Evolutionary conservation across 2,888 invertebrate genomes (phyloP).

Genomic region (Ceratothoa steindachneri): DNA sequence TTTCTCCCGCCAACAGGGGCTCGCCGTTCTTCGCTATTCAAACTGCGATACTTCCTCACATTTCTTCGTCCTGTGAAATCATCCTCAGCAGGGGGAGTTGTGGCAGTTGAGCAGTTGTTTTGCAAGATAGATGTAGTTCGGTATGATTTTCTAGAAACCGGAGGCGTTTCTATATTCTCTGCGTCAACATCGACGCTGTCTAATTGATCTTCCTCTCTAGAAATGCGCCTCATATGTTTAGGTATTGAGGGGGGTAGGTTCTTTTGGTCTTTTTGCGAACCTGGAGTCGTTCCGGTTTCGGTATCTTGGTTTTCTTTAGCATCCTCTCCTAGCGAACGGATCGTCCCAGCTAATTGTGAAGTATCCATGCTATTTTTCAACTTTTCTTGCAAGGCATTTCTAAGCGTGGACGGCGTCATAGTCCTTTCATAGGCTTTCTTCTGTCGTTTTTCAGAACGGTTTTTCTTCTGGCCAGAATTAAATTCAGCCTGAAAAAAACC

Average conservation of each 20-base stretch:
- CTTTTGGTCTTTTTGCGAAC: constrained; percentile 30
- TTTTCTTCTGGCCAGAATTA: not conserved
- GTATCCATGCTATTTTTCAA: constrained; percentile 47
- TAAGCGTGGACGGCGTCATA: constrained; percentile 48
- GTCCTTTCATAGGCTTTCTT: constrained; percentile 44
- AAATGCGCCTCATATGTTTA: constrained; percentile 48
- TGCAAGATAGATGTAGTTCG: constrained; percentile 52
- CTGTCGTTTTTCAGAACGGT: constrained; percentile 22
- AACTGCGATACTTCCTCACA: constrained; percentile 42
- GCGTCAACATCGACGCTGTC: constrained; percentile 80
- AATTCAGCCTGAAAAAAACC: constrained; percentile 7
- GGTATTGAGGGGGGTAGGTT: constrained; percentile 51
- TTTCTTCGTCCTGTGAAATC: constrained; percentile 38
- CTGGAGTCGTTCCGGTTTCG: constrained; percentile 4
- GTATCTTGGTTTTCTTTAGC: constrained; percentile 18
- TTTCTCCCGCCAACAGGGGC: constrained; percentile 36
- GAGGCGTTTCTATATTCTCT: constrained; percentile 85
- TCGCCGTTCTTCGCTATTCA: constrained; percentile 44
- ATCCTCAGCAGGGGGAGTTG: constrained; percentile 26
- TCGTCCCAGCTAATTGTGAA: constrained; percentile 48
- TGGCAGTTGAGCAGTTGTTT: constrained; percentile 6
- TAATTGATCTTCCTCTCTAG: constrained; percentile 50
- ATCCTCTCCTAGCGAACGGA: constrained; percentile 45
- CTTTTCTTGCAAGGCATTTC: constrained; percentile 48
- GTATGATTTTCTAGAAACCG: constrained; percentile 68